These are phyloP conservation scores for Corvus cornix DNA, from an alignment of 2,113 vertebrate genomes.

Conservation along the genomic window DNA sequence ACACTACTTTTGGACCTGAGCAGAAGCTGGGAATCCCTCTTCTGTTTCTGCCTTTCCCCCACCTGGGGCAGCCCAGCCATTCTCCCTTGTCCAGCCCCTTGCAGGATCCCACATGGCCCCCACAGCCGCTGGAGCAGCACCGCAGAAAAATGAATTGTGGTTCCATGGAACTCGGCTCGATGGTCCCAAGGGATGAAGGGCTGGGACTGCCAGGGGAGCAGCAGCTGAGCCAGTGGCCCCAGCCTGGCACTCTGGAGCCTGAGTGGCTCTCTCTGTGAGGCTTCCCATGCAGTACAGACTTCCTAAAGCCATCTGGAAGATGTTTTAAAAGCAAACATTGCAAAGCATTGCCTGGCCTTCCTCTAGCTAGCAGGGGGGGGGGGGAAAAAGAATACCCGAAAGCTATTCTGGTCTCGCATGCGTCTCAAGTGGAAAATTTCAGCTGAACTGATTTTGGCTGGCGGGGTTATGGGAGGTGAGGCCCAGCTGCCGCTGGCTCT, in stretches of 20 bases:
- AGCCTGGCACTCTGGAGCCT: rapidly evolving
- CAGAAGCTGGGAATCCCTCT: not conserved
- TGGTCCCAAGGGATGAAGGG: not conserved
- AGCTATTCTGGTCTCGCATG: not conserved
- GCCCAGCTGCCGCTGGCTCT: not conserved
- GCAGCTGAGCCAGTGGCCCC: rapidly evolving
- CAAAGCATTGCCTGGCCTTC: not conserved
- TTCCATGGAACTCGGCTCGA: rapidly evolving
- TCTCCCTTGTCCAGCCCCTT: rapidly evolving
- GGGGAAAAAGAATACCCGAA: not conserved
- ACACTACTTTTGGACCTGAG: not conserved
- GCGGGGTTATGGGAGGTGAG: constrained; percentile 13
- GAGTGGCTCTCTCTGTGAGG: not conserved
- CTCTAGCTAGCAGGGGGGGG: not conserved
- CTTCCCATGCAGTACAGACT: not conserved
- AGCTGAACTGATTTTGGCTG: not conserved
- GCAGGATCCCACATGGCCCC: not conserved
- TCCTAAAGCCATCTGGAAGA: not conserved
- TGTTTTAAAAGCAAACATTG: not conserved
- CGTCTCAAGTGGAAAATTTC: constrained; percentile 40
- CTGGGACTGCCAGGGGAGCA: not conserved
- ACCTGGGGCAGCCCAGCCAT: not conserved
- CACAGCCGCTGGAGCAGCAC: not conserved
- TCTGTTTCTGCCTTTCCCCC: not conserved
- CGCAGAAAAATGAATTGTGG: rapidly evolving